phyloP scores from a whole-genome alignment of 2,888 invertebrate genomes.

The Myopa testacea region DNA sequence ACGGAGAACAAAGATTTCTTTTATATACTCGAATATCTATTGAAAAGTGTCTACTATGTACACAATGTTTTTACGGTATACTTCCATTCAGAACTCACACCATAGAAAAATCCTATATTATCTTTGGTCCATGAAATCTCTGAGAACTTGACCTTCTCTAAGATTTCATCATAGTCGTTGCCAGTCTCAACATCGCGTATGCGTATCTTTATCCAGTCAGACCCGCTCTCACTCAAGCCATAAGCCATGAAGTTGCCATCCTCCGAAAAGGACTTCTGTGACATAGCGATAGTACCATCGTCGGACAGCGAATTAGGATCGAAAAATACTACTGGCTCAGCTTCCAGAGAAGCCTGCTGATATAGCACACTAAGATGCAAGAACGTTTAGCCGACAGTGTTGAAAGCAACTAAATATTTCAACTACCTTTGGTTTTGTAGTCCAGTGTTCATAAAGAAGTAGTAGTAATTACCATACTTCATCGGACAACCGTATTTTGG shows the following conservation, averaged over 20 bases:
- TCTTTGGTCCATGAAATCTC: constrained; percentile 95
- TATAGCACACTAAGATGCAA: constrained; percentile 81
- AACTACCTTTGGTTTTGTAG: constrained; percentile 93
- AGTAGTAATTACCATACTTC: constrained; percentile 83
- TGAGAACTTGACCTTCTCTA: constrained; percentile 93
- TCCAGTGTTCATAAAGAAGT: constrained; percentile 92
- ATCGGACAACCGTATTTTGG: constrained; percentile 93
- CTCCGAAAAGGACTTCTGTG: constrained; percentile 84
- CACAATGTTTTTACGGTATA: not conserved
- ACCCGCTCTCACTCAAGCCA: constrained; percentile 91
- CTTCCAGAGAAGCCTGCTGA: constrained; percentile 82
- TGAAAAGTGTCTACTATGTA: not conserved
- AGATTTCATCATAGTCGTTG: constrained; percentile 87
- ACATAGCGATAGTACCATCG: constrained; percentile 89
- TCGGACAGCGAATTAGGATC: constrained; percentile 93
- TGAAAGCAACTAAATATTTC: not conserved
- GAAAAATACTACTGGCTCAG: constrained; percentile 87
- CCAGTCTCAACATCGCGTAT: constrained; percentile 80
- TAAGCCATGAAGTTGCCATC: constrained; percentile 92
- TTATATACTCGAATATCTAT: not conserved
- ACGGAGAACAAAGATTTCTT: constrained; percentile 41
- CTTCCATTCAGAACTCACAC: constrained; percentile 71
- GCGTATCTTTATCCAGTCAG: constrained; percentile 95
- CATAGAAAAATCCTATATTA: constrained; percentile 94
- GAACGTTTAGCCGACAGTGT: not conserved